Conservation (phyloP, 1,140 invertebrate genomes). For the Stratiolaelaps scimitus region DNA sequence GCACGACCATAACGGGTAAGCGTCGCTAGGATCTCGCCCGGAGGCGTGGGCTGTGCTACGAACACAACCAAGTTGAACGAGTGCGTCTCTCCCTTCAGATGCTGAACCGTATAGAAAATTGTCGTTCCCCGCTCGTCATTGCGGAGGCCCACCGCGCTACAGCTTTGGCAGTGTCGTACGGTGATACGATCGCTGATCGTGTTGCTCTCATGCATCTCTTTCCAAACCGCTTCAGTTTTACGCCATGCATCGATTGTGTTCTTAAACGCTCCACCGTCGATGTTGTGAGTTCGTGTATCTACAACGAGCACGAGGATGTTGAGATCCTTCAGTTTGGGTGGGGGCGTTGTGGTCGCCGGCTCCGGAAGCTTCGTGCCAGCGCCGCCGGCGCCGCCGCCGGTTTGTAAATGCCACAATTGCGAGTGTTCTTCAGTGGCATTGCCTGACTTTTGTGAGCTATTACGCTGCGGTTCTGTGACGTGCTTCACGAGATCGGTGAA, state of each 20-base stretch:
- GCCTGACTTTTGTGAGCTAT: too few relatives aligned
- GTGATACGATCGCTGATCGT: conserved; percentile 8
- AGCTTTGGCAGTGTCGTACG: not conserved
- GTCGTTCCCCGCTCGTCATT: not conserved
- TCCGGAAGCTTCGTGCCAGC: not conserved
- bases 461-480: not conserved
- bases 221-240: conserved; percentile 16
- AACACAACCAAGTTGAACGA: conserved; percentile 20
- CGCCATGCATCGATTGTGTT: not conserved
- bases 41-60: not conserved
- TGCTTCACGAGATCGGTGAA: conserved; percentile 15
- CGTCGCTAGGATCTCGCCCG: not conserved
- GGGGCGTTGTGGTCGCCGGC: not conserved
- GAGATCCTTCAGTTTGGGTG: conserved; percentile 4
- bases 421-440: not conserved
- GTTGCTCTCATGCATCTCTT: conserved; percentile 4
- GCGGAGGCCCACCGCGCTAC: not conserved
- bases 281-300: not conserved
- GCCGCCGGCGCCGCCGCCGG: not conserved
- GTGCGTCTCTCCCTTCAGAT: conserved; percentile 13
- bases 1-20: not conserved
- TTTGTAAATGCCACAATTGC: too few relatives aligned
- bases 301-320: conserved; percentile 17
- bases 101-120: conserved; percentile 14
- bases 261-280: conserved; percentile 1